A percentile compares a stretch with the other conserved stretches of the same genome.
These are phyloP conservation scores for Achlya flavicornis DNA, from an alignment of 2,888 invertebrate genomes.

Conservation along the genomic window DNA sequence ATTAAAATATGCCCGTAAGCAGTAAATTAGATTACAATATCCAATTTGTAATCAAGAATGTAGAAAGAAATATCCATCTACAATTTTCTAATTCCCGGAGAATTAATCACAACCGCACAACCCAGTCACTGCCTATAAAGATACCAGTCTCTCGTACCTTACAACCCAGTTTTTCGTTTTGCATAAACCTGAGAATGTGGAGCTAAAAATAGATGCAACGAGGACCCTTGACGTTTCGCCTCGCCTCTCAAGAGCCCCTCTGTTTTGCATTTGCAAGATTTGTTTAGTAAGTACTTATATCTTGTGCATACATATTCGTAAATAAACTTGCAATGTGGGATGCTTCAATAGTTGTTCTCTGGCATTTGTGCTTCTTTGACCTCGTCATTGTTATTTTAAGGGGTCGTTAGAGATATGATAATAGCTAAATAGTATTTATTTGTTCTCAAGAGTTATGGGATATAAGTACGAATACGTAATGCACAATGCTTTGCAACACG, in stretches of 20 bases:
- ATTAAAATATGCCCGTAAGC: background rate
- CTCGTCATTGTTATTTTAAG: background rate
- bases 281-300: slow-evolving; percentile 3
- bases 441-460: background rate
- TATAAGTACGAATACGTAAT: too few relatives aligned
- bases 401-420: too few relatives aligned
- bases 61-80: background rate
- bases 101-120: background rate
- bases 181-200: background rate
- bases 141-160: background rate
- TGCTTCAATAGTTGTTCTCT: background rate
- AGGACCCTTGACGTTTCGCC: background rate
- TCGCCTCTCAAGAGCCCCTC: background rate
- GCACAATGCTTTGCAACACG: too few relatives aligned
- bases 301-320: background rate
- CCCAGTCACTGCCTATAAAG: background rate
- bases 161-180: background rate
- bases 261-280: slow-evolving; percentile 4
- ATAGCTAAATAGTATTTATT: background rate
- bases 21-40: background rate
- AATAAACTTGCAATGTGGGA: background rate
- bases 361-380: background rate
- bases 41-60: background rate
- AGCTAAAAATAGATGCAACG: background rate
- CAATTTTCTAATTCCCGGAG: background rate